These are phyloP conservation scores for Clinocottus analis DNA, from an alignment of 2,113 vertebrate genomes.

Conservation along the genomic window DNA sequence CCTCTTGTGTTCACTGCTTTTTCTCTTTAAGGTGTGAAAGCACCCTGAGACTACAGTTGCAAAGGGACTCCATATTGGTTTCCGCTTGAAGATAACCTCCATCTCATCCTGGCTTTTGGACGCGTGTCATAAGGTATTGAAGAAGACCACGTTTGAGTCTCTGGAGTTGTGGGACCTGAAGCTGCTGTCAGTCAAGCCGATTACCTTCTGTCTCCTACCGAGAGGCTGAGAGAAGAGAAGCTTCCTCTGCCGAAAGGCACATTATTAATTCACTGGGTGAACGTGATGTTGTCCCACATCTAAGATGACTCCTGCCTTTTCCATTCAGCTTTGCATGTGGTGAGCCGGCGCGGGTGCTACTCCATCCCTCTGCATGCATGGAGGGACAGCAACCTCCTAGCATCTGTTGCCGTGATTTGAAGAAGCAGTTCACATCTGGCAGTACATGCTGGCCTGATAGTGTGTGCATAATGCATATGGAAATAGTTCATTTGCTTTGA, in stretches of 20 bases:
- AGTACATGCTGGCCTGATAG: background rate
- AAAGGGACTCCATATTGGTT: background rate
- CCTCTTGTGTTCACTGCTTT: too few relatives aligned
- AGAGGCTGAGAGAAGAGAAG: background rate
- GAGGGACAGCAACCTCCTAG: background rate
- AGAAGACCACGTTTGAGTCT: too few relatives aligned
- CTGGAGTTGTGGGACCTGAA: background rate
- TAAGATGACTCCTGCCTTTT: background rate
- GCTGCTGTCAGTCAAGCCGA: background rate
- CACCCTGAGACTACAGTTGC: background rate
- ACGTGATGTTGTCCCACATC: background rate
- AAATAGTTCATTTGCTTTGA: conserved; percentile 1
- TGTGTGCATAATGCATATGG: conserved; percentile 10
- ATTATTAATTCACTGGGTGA: conserved; percentile 22
- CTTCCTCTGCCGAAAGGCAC: background rate
- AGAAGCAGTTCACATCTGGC: conserved; percentile 6
- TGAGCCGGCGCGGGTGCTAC: background rate
- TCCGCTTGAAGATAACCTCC: background rate
- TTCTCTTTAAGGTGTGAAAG: background rate
- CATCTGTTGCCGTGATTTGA: conserved; percentile 1
- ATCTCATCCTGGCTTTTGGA: background rate
- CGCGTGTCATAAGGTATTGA: too few relatives aligned
- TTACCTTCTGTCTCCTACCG: background rate
- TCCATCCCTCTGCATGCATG: background rate
- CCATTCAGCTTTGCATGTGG: background rate